Percentiles rank a stretch among this genome's conserved stretches.
These are phyloP conservation scores for Planiliza haematocheilus DNA, from an alignment of 2,113 vertebrate species.

Conservation along the genomic window DNA sequence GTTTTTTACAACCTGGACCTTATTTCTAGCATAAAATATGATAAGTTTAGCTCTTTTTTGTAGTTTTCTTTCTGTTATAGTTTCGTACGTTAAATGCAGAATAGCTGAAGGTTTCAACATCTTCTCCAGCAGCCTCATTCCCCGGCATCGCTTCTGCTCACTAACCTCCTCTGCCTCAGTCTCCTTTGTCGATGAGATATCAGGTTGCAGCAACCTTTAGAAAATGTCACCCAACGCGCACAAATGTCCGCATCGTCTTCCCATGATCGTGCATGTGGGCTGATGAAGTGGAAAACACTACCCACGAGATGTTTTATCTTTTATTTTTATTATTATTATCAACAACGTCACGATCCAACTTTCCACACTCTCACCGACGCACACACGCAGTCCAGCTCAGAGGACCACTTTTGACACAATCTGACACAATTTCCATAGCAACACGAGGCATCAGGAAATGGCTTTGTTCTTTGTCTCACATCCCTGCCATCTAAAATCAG, in stretches of 20 bases:
- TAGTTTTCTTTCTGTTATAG: neutral
- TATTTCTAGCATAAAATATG: too few relatives aligned
- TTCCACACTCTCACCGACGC: slow-evolving; percentile 18
- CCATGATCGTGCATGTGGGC: slow-evolving; percentile 11
- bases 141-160: neutral
- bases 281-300: slow-evolving; percentile 37
- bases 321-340: slow-evolving; percentile 18
- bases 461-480: slow-evolving; percentile 45
- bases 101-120: slow-evolving; percentile 6
- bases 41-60: too few relatives aligned
- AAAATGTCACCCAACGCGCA: slow-evolving; percentile 61
- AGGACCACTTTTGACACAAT: slow-evolving; percentile 17
- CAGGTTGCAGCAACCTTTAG: slow-evolving; percentile 59
- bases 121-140: slow-evolving; percentile 7
- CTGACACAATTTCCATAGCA: slow-evolving; percentile 54
- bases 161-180: slow-evolving; percentile 2
- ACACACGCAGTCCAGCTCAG: slow-evolving; percentile 3
- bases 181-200: slow-evolving; percentile 37
- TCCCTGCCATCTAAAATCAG: slow-evolving; percentile 58
- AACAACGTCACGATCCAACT: slow-evolving; percentile 38
- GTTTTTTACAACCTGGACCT: too few relatives aligned
- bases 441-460: slow-evolving; percentile 68
- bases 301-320: neutral
- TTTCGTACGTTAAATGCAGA: slow-evolving; percentile 8
- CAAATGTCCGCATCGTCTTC: neutral